A percentile compares a stretch with the other conserved stretches of the same genome.
These are phyloP conservation scores for Trematomus loennbergii DNA, from an alignment of 2,113 vertebrate genomes.

Conservation along the genomic window DNA sequence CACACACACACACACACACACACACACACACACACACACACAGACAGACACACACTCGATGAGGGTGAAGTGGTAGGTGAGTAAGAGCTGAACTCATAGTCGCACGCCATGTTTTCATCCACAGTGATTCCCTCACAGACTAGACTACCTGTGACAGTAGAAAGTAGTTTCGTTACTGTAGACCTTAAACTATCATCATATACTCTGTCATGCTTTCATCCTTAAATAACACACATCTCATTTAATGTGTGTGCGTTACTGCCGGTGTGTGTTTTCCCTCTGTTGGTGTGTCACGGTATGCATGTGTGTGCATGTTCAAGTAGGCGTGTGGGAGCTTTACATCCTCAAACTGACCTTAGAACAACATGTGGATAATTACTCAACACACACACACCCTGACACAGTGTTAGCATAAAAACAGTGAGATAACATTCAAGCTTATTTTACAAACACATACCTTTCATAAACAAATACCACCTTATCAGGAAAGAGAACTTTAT, in stretches of 20 bases:
- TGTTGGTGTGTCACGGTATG: background rate
- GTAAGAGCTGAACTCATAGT: conserved; percentile 52
- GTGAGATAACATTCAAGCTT: conserved; percentile 6
- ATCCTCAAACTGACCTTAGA: background rate
- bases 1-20: background rate
- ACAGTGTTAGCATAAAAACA: conserved; percentile 38
- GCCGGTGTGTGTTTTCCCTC: background rate
- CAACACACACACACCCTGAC: conserved; percentile 29
- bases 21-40: no score
- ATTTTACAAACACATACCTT: background rate
- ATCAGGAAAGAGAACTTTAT: background rate
- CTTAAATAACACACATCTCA: background rate
- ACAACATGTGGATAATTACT: conserved; percentile 15
- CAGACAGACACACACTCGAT: conserved; percentile 6
- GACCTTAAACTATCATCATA: conserved; percentile 1
- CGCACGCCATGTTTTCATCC: conserved; percentile 16
- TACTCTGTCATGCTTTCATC: background rate
- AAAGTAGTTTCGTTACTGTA: conserved; percentile 6
- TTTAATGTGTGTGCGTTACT: background rate
- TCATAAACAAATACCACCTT: background rate
- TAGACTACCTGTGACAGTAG: background rate
- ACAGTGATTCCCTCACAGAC: background rate
- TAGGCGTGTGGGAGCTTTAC: conserved; percentile 3
- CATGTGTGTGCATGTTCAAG: conserved; percentile 35
- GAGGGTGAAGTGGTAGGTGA: conserved; percentile 51